These are phyloP conservation scores for Urocynchramus pylzowi DNA, from an alignment of 2,113 vertebrate genomes.

Conservation along the genomic window DNA sequence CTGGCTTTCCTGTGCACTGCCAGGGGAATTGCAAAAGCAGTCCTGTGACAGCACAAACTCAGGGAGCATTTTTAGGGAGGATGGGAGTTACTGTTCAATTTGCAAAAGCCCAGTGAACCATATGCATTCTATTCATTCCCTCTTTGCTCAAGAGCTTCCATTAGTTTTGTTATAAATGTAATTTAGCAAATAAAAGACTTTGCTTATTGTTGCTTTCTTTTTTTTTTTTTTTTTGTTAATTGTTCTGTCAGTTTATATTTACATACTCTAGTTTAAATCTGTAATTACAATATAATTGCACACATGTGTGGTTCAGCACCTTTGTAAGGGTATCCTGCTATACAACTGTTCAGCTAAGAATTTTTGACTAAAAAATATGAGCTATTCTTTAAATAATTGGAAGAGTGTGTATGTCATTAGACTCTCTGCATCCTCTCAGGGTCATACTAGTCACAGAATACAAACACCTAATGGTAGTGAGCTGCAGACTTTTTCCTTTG, in stretches of 20 bases:
- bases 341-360: background rate
- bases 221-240: background rate
- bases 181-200: background rate
- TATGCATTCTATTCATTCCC: background rate
- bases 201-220: background rate
- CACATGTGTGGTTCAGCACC: background rate
- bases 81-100: background rate
- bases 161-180: background rate
- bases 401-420: background rate
- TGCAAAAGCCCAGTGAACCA: background rate
- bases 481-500: background rate
- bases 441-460: background rate
- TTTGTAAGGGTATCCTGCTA: background rate
- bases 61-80: background rate
- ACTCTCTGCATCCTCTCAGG: background rate
- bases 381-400: slow-evolving; percentile 14
- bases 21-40: background rate
- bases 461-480: background rate
- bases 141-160: background rate
- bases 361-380: background rate
- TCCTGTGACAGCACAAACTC: background rate
- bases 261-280: background rate
- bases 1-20: rapidly evolving
- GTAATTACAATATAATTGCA: slow-evolving; percentile 8
- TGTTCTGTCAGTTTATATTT: slow-evolving; percentile 7